Base-by-base conservation (phyloP, 1,140 invertebrate species). In the Musca domestica region DNA sequence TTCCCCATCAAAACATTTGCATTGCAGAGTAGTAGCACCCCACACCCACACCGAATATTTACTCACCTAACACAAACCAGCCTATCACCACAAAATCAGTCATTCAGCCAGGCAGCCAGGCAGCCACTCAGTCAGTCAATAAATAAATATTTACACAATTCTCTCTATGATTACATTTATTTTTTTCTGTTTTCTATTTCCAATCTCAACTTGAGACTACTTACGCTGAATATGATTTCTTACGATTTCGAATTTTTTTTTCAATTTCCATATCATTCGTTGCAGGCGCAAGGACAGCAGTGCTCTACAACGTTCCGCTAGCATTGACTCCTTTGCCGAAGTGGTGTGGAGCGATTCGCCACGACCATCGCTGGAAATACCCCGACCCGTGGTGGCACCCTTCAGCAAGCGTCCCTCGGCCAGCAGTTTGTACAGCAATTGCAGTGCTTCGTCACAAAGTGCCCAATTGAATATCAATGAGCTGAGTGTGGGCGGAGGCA, bases 321-420 rank as follows among this genome's bases (percentile, higher is more conserved):
- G 91, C 77, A 92, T 92, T 74, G 92, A 93, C 82, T 88, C 87
- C 0, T 85, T 91, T 83, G 89, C 89, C 23, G 89, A 90, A 73
- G 85, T 88, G 9, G 87, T 89, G 23, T 86, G 86, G 83, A 81
- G 82, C 71, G 75, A 80, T 66, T 64, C 74, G 52, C 77, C 78
- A 22, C 73, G 75, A 49, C 73, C 80, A 61, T 78, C 76, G 22
- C 70, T 81, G 23, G 74, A 76, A 17, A 74, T 79, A 71, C 77
- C 73, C 23, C 71, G 72, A 20, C 51, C 63, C 51, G 70, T 69
- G 54, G 64, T 70, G 6, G 65, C 76, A 0, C 78, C 76, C 4
- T 80, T 80, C 71, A 80, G 78, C 70, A 80, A 80, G 82, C 81
- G 25, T 64, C 84, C 65, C 81, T 85, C 76, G 83, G 85, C 25